Conservation (phyloP, 2,888 invertebrate species). For the Tribolium freemani region DNA sequence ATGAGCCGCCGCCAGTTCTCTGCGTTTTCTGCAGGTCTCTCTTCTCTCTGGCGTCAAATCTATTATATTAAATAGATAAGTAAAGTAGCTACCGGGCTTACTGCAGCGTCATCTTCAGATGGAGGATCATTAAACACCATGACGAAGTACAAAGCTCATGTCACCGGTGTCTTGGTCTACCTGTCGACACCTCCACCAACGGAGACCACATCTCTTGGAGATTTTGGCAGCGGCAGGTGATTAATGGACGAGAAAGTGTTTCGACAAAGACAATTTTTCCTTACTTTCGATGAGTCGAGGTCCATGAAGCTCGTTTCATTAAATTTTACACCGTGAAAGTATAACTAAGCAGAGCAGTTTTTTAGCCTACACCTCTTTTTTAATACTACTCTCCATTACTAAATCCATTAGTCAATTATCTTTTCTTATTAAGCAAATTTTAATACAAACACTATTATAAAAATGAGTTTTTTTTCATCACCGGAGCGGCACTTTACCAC, state of each 20-base stretch:
- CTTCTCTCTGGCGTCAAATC: conserved; percentile 62
- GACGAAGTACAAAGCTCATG: conserved; percentile 57
- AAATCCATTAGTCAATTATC: conserved; percentile 30
- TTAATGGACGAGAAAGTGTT: conserved; percentile 28
- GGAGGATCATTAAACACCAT: conserved; percentile 66
- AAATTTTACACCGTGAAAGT: neutral
- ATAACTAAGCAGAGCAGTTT: neutral
- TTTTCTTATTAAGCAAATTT: conserved; percentile 37
- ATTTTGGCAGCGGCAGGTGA: conserved; percentile 41
- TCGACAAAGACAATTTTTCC: neutral
- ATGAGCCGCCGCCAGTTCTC: conserved; percentile 32
- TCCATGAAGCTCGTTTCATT: conserved; percentile 11
- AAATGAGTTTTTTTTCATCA: neutral
- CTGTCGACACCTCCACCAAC: conserved; percentile 37
- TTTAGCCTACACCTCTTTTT: conserved; percentile 8
- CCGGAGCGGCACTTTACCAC: conserved; percentile 13
- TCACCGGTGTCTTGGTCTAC: conserved; percentile 43
- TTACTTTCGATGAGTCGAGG: too few relatives aligned
- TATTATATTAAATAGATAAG: conserved; percentile 67
- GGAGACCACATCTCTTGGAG: conserved; percentile 9
- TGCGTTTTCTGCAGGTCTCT: conserved; percentile 28
- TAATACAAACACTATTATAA: conserved; percentile 27
- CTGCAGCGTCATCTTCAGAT: conserved; percentile 63
- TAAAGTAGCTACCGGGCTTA: conserved; percentile 68
- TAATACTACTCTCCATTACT: conserved; percentile 8